These are phyloP conservation scores for Tapirus indicus DNA, from an alignment of 2,797 vertebrate species.

Conservation along the genomic window DNA sequence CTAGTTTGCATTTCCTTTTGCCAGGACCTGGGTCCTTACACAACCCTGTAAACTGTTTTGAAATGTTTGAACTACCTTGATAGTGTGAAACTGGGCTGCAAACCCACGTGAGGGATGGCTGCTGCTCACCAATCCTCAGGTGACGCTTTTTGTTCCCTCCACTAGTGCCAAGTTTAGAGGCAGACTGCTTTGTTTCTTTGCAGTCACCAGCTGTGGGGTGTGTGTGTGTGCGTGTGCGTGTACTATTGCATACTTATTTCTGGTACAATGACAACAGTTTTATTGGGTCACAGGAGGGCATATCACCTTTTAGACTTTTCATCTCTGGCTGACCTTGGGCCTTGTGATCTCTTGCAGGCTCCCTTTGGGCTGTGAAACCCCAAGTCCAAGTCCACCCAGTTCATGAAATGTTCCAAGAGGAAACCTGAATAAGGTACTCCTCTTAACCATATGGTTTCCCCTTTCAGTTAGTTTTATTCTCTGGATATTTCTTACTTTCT, in stretches of 20 bases:
- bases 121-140: not conserved
- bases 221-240: not conserved
- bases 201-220: not conserved
- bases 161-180: constrained; percentile 14
- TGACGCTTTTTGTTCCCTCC: not conserved
- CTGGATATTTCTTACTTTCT: not conserved
- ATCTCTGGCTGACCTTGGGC: not conserved
- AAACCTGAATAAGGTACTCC: not conserved
- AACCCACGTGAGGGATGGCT: not conserved
- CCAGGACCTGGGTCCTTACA: not conserved
- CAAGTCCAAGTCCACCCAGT: not conserved
- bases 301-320: not conserved
- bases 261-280: not conserved
- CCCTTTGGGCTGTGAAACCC: not conserved
- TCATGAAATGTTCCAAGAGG: not conserved
- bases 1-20: not conserved
- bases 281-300: not conserved
- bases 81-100: not conserved
- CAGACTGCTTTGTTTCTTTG: not conserved
- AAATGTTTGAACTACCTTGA: not conserved
- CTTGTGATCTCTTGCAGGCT: not conserved
- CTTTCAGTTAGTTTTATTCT: constrained; percentile 42
- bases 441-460: not conserved
- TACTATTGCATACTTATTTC: not conserved
- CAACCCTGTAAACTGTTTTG: not conserved